Evolutionary conservation across 2,888 invertebrate genomes (phyloP), one percentile per base, ranked within the genome.

Genomic region (Drosophila lacicola): DNA sequence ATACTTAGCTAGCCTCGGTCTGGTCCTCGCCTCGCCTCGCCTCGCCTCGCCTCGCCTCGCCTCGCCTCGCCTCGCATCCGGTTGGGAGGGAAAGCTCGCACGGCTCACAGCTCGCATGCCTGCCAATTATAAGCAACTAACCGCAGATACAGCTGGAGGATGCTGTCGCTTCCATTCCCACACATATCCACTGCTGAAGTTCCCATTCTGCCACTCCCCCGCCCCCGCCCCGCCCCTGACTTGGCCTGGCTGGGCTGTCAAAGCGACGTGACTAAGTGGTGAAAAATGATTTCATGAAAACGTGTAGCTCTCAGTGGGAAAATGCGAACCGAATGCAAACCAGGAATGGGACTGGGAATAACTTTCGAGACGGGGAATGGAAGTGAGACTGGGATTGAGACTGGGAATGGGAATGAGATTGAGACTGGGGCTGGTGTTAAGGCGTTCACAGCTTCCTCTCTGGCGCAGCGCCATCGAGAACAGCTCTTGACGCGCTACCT

Each of bases 281-380:
- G 83, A 84, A 84, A 84, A 84, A 84, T 84, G 83, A 84, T 84
- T 84, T 84, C 87, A 84, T 86, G 87, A 83, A 83, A 83, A 84
- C 83, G 83, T 84, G 83, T 86, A 87, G 82, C 82, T 83, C 80
- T 80, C 75, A 67, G 66, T 70, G 82, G 82, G 82, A 66, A 66
- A 76, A 29, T 77, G 77, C 68, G 65, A 73, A 50, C 70, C 62
- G 72, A 76, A 75, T 75, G 76, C 64, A 69, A 72, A 76, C 72
- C 50, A 47, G 67, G 65, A 70, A 51, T 53, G 53, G 36, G 49
- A 53, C 33, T 49, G 61, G 49, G 61, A 36, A 8, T 29, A 2
- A 2, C 17, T 17, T 17, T 17, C n/a, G 17, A 17, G 17, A 33
- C 51, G 11, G 17, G 29, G 29, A 41, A 50, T 34, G 37, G 29